Conservation (phyloP, 2,797 vertebrate genomes). For the Nothura maculosa region DNA sequence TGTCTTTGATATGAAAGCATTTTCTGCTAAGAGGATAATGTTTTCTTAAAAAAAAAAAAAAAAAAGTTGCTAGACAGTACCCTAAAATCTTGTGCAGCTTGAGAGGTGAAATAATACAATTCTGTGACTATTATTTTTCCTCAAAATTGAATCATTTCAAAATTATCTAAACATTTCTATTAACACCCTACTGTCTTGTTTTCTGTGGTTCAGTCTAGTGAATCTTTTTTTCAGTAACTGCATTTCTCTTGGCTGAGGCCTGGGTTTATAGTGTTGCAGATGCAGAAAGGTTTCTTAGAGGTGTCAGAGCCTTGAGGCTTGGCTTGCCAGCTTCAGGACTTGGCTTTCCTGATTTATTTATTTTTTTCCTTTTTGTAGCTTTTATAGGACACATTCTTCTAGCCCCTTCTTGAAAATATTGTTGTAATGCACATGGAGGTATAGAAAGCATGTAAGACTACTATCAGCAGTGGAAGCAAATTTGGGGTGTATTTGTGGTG, state of each 20-base stretch:
- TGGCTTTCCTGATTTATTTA: neutral
- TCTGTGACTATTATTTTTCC: neutral
- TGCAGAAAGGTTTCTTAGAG: neutral
- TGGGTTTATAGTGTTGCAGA: neutral
- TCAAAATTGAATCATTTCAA: neutral
- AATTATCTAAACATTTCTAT: neutral
- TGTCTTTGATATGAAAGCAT: neutral
- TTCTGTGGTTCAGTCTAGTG: neutral
- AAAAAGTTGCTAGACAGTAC: neutral
- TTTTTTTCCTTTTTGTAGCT: neutral
- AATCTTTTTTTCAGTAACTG: neutral
- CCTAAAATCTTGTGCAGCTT: neutral
- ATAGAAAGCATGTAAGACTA: neutral
- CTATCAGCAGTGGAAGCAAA: neutral
- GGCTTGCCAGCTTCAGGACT: neutral
- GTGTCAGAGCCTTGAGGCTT: neutral
- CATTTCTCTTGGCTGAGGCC: fast-evolving
- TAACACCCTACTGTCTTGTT: neutral
- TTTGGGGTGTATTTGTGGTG: neutral
- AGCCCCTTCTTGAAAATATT: neutral
- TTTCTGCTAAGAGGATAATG: neutral
- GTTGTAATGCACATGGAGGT: fast-evolving
- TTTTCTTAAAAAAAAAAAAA: neutral
- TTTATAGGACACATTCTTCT: neutral
- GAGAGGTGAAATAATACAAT: neutral